Evolutionary conservation across 2,797 vertebrate species (phyloP).

Genomic region (Intellagama lesueurii): DNA sequence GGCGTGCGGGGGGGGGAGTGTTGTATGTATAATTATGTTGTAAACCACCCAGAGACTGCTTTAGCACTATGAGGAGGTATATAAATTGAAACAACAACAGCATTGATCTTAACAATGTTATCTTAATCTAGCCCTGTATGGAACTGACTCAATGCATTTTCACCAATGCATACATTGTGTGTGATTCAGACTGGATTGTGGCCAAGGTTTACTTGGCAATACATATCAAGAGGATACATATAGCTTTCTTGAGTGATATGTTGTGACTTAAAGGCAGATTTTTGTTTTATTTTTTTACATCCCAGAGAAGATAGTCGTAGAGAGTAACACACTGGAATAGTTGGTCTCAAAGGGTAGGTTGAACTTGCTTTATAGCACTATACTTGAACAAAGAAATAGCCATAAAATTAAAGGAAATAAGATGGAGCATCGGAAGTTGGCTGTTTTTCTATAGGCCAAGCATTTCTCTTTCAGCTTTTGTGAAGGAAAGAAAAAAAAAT

Average conservation of each 20-base stretch:
- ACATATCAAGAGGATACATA: background rate
- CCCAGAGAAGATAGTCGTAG: background rate
- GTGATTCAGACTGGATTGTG: background rate
- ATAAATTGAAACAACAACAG: too few relatives aligned
- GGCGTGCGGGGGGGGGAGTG: too few relatives aligned
- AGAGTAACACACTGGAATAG: background rate
- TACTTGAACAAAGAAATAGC: conserved; percentile 20
- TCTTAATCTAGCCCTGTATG: background rate
- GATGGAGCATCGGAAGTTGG: conserved; percentile 11
- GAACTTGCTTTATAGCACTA: background rate
- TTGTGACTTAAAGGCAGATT: background rate
- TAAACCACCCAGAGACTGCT: too few relatives aligned
- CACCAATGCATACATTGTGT: background rate
- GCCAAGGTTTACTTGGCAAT: background rate
- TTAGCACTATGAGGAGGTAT: too few relatives aligned
- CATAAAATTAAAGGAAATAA: conserved; percentile 9
- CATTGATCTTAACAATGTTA: background rate
- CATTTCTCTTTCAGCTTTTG: conserved; percentile 27
- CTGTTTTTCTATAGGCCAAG: conserved; percentile 46
- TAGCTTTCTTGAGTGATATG: background rate
- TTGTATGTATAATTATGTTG: too few relatives aligned
- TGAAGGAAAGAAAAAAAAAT: conserved; percentile 12
- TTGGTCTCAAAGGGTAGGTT: background rate
- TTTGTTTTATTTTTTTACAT: background rate
- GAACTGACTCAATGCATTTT: background rate